phyloP scores from a whole-genome alignment of 2,888 invertebrate genomes.

The Hyposoter didymator region DNA sequence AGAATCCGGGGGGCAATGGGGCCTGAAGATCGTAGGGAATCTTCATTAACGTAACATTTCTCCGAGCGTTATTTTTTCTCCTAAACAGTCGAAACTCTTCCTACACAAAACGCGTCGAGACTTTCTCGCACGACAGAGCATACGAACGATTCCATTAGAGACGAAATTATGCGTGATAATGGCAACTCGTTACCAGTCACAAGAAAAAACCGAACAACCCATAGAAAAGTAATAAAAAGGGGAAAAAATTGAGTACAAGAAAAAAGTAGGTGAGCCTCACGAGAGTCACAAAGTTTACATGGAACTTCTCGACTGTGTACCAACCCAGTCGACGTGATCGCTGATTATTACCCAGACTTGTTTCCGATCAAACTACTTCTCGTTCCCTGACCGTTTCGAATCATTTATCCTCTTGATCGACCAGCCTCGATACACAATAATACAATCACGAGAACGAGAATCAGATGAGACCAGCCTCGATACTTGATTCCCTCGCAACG shows the following conservation, averaged over 20 bases:
- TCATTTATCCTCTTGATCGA: slow-evolving; percentile 62
- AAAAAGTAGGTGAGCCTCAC: slow-evolving; percentile 21
- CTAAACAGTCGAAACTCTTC: background rate
- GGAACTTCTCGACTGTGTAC: slow-evolving; percentile 31
- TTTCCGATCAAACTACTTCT: slow-evolving; percentile 62
- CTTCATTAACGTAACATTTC: slow-evolving; percentile 50
- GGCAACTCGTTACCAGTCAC: slow-evolving; percentile 67
- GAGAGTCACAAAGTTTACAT: slow-evolving; percentile 48
- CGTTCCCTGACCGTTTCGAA: slow-evolving; percentile 62
- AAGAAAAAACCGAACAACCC: slow-evolving; percentile 60
- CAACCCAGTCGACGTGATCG: slow-evolving; percentile 60
- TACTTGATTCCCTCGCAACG: background rate
- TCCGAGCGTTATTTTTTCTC: background rate
- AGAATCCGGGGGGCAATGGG: slow-evolving; percentile 27
- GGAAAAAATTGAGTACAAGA: slow-evolving; percentile 5
- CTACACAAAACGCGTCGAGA: slow-evolving; percentile 23
- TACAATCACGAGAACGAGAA: slow-evolving; percentile 46
- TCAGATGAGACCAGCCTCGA: slow-evolving; percentile 3
- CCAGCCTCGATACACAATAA: slow-evolving; percentile 47
- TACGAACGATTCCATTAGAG: slow-evolving; percentile 68
- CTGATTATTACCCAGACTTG: slow-evolving; percentile 62
- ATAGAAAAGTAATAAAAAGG: slow-evolving; percentile 34
- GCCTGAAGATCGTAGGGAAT: slow-evolving; percentile 38
- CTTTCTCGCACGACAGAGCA: slow-evolving; percentile 34
- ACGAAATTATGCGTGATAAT: slow-evolving; percentile 68